A percentile compares a stretch with the other conserved stretches of the same genome.
Conservation (phyloP, 1,140 invertebrate genomes). For the Glossosoma conforme region DNA sequence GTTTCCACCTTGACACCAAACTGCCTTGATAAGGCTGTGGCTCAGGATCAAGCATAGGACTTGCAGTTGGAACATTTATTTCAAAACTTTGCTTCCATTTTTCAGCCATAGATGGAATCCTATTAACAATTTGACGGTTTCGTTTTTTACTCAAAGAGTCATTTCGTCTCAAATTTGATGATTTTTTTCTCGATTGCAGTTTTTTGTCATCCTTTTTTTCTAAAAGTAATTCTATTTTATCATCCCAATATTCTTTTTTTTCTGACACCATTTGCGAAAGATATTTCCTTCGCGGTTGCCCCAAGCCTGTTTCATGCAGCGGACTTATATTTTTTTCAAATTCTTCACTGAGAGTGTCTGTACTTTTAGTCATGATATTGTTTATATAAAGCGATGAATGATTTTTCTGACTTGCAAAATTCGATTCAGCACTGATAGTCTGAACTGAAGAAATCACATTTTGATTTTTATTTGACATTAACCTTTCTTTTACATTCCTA, state of each 20-base stretch:
- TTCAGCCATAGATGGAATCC: conserved; percentile 38
- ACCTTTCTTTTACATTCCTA: conserved; percentile 32
- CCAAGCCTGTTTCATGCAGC: conserved; percentile 4
- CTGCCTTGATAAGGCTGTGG: conserved; percentile 27
- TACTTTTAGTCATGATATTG: neutral
- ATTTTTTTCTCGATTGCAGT: conserved; percentile 36
- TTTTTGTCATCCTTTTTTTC: conserved; percentile 36
- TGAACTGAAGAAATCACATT: conserved; percentile 51
- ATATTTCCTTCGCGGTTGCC: neutral
- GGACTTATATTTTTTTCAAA: conserved; percentile 1
- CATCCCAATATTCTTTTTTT: conserved; percentile 50
- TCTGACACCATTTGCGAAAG: conserved; percentile 43
- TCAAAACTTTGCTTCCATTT: conserved; percentile 30
- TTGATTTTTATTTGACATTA: conserved; percentile 36
- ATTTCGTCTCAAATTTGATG: conserved; percentile 40
- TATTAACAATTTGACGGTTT: conserved; percentile 44
- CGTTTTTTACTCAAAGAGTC: conserved; percentile 46
- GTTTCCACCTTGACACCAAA: conserved; percentile 43
- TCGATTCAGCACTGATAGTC: conserved; percentile 46
- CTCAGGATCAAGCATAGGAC: conserved; percentile 10
- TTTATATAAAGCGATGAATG: conserved; percentile 14
- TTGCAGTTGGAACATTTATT: conserved; percentile 18
- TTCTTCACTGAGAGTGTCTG: conserved; percentile 3
- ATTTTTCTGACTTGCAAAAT: conserved; percentile 49
- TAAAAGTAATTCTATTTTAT: conserved; percentile 44